Base-by-base conservation (phyloP, 2,888 invertebrate species). In the Chloromyia formosa region DNA sequence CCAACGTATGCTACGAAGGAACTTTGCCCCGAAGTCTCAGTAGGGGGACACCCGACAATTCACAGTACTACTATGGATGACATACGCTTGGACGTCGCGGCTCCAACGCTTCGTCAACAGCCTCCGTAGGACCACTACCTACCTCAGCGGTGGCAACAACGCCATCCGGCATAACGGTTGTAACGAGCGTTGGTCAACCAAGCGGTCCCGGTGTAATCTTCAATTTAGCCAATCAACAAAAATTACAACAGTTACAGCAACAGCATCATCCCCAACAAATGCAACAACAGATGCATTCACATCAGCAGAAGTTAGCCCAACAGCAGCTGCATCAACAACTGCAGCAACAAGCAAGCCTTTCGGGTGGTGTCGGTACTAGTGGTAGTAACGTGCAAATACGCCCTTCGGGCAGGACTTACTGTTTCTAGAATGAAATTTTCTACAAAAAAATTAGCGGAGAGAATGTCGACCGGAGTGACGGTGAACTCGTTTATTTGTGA, bases 31-130 rank as follows among this genome's bases (percentile, higher is more conserved):
- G 85, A 7, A 78, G 76, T 22, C 23, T 80, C 22, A 79, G 76
- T 64, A 79, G 78, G 61, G 77, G 77, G 53, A 77, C 77, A 40
- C 73, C 76, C 10, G 78, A 79, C 53, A 77, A 77, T 75, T 74
- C 78, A 45, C 83, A 84, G 78, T 84, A 83, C 72, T 84, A 82
- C 78, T 84, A 84, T 74, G 85, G 85, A 82, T 85, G 85, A 85
- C 85, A 85, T 78, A 82, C 84, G 77, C 80, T 84, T 3, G 83
- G 81, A 78, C 83, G 82, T 42, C 84, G 82, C 78, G 60, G 71
- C 42, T 76, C 66, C 14, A 73, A 62, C 45, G 77, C 82, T 22
- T 83, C 84, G 23, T 77, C 83, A 74, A 83, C 82, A 22, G 81
- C 82, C 53, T 79, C 80, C 18, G 79, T 81, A 76, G 82, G 62